These are phyloP conservation scores for Cydia splendana DNA, from an alignment of 1,140 invertebrate genomes.

Conservation along the genomic window DNA sequence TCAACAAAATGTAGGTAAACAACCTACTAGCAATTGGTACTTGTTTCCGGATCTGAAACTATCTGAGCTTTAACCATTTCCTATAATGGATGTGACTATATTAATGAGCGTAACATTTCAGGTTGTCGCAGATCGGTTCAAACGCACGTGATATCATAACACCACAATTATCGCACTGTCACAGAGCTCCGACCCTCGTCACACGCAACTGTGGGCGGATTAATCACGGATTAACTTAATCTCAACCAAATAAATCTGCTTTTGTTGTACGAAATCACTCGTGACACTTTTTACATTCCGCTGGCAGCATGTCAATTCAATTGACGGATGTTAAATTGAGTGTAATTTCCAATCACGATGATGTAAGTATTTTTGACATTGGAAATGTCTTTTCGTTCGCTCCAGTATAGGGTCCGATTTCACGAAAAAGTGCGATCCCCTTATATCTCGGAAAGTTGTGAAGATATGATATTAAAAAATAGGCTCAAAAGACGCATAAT, in stretches of 20 bases:
- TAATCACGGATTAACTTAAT: constrained; percentile 66
- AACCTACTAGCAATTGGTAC: too few species aligned
- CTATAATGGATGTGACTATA: neutral
- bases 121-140: constrained; percentile 18
- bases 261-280: constrained; percentile 52
- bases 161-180: constrained; percentile 65
- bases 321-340: constrained; percentile 27
- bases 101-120: neutral
- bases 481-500: too few species aligned
- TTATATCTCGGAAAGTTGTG: too few species aligned
- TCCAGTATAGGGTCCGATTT: too few species aligned
- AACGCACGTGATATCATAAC: constrained; percentile 48
- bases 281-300: constrained; percentile 46
- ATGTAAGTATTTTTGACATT: neutral
- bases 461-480: too few species aligned
- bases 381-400: too few species aligned
- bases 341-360: neutral
- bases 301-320: constrained; percentile 28
- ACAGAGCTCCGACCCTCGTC: constrained; percentile 59
- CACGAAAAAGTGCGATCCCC: too few species aligned
- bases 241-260: constrained; percentile 56
- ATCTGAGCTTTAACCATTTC: neutral
- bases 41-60: too few species aligned
- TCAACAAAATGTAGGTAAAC: too few species aligned
- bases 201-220: constrained; percentile 57